phyloP scores from a whole-genome alignment of 2,113 vertebrate species.

The Vimba vimba region DNA sequence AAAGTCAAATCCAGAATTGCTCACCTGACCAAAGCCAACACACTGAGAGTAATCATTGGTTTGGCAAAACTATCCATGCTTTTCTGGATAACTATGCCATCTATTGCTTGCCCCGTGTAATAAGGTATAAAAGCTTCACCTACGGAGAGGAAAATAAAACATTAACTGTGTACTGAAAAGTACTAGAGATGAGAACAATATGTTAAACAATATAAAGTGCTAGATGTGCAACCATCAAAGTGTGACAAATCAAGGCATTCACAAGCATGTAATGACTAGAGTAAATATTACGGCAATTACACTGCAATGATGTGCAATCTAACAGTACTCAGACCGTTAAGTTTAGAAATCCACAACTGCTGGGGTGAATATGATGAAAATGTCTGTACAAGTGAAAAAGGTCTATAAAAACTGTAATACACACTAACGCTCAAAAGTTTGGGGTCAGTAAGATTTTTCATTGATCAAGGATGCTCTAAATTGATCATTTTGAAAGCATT shows the following conservation, averaged over 20 bases:
- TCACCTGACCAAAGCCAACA: constrained; percentile 88
- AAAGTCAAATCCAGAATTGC: background rate
- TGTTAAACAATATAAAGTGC: background rate
- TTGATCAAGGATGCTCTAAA: background rate
- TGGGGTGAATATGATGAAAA: background rate
- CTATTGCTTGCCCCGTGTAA: constrained; percentile 89
- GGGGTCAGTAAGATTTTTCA: background rate
- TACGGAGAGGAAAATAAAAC: constrained; percentile 57
- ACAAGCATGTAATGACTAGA: background rate
- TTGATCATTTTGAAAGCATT: background rate
- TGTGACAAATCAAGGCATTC: constrained; percentile 10
- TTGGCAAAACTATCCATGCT: constrained; percentile 88
- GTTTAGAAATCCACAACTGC: background rate
- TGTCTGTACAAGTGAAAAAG: background rate
- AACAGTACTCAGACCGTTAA: background rate
- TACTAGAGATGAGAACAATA: background rate
- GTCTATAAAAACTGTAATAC: background rate
- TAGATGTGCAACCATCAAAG: background rate
- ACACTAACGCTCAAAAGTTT: background rate
- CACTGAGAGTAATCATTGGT: constrained; percentile 75
- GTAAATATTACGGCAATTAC: constrained; percentile 1
- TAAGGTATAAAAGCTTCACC: constrained; percentile 92
- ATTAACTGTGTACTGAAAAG: background rate
- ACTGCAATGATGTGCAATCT: background rate
- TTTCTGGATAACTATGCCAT: constrained; percentile 88